Evolutionary conservation across 2,797 vertebrate genomes (phyloP).

Genomic region (Sus cebifrons): DNA sequence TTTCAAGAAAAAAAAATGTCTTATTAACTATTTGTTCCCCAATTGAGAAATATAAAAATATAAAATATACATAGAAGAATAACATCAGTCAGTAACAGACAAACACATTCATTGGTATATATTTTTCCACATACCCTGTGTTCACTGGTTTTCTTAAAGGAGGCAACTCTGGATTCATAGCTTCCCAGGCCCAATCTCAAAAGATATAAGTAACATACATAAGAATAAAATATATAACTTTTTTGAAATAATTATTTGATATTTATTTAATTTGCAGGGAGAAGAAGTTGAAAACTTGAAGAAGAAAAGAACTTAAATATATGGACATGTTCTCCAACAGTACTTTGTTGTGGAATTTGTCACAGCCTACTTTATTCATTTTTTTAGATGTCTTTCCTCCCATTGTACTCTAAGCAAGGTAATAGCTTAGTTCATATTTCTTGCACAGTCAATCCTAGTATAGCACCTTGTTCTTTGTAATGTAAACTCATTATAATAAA

Average conservation of each 20-base stretch:
- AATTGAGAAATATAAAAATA: conserved; percentile 18
- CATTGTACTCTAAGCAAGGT: conserved; percentile 20
- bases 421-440: conserved; percentile 59
- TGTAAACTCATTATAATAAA: conserved; percentile 20
- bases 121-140: conserved; percentile 87
- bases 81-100: conserved; percentile 64
- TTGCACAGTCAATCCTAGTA: neutral
- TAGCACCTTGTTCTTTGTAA: neutral
- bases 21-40: conserved; percentile 78
- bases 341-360: conserved; percentile 38
- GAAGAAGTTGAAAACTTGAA: neutral
- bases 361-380: conserved; percentile 19
- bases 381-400: conserved; percentile 12
- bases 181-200: conserved; percentile 90
- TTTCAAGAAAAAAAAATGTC: conserved; percentile 84
- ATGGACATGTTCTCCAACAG: neutral
- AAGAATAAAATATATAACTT: conserved; percentile 52
- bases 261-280: conserved; percentile 43
- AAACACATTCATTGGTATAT: conserved; percentile 41
- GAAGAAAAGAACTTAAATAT: conserved; percentile 22
- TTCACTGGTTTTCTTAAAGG: conserved; percentile 81
- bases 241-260: conserved; percentile 60
- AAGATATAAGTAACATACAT: conserved; percentile 79
- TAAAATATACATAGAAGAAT: conserved; percentile 60
- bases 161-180: conserved; percentile 76